Base-by-base conservation (phyloP, 2,113 vertebrate genomes). In the Catharus fuscescens region DNA sequence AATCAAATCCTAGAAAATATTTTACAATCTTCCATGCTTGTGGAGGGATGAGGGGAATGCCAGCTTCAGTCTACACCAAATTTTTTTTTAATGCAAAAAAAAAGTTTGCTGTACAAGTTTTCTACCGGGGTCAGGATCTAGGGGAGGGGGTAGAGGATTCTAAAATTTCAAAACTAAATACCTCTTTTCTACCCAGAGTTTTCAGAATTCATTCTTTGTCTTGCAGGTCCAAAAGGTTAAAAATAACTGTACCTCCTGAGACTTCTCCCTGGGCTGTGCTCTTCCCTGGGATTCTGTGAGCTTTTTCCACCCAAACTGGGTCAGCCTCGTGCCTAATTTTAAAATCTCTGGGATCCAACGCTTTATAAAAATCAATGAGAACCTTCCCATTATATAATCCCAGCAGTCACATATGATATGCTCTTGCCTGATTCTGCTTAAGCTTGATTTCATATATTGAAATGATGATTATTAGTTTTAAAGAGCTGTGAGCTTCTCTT, bases 191-290 rank as follows among this genome's bases (percentile, higher is more conserved):
- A 71, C 86, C 50, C 84, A 65, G 76, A 82, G 74, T 94, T 97
- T 96, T 97, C 95, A 96, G 85, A 92, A 97, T 98, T 96, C 92
- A 77, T 71, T 94, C 93, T 93, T 83, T 95, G 95, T 95, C 74
- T 8, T n/a, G 8, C 61, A 94, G 93, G 95, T 95, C 91, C 85
- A 79, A 95, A 96, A 98, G 93, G 95, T 96, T 98, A 97, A 97
- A 97, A 98, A 96, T 97, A 98, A 97, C 96, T 93, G 87, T 53
- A 47, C 86, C 93, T 95, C 88, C 80, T 80, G 97, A 97, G 96
- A 95, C 83, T 74, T 84, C 78, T 97, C 94, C 94, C 94, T 95
- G 92, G 86, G 76, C 71, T 88, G 18, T 92, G 65, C 87, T 93
- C 86, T 97, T 97, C 94, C 93, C 89, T 89, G 95, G 96, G 94